Evolutionary conservation across 1,140 invertebrate genomes (phyloP), one percentile per base, ranked within the genome.

Genomic region (Chionoecetes opilio): DNA sequence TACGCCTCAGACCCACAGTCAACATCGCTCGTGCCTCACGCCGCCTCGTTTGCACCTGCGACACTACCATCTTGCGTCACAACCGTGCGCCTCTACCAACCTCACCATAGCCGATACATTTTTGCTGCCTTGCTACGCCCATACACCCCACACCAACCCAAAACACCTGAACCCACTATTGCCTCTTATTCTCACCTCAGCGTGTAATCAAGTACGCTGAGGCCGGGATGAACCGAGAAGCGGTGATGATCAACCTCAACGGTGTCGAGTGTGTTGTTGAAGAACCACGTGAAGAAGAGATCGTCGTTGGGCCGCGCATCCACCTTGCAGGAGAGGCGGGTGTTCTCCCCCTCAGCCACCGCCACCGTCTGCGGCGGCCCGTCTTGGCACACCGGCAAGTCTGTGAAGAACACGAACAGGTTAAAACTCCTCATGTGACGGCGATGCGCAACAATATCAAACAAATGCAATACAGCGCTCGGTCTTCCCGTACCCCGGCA

Each of bases 241-340:
- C 53, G n/a, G 17, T 89, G 82, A 17, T 93, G 53, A 37, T 91
- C 88, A 3, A 95, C 95, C 82, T 93, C 95, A 32, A 91, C 93
- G 1, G 91, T 95, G 88, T 95, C 95, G 3, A 95, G 89, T 34
- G 95, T 93, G 92, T 94, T 95, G 95, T 95, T 95, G 87, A 95
- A 95, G 92, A 93, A 89, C 95, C 95, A 95, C 14, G 92, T 95
- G 92, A 95, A 95, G 82, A 75, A 35, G 84, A 94, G 91, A 21
- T 91, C 92, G 63, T 95, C 94, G 17, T 90, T 35, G 37, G 94
- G 94, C 29, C 89, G 94, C 21, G 94, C 94, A 3, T 95, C 94
- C 32, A 95, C 94, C 0, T 46, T 35, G 63, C 94, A 95, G 11
- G 91, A 82, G 31, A 95, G 91, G 32, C 91, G 91, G 34, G 92